These are phyloP conservation scores for Nemoura dubitans DNA, from an alignment of 2,888 invertebrate genomes.

Conservation along the genomic window DNA sequence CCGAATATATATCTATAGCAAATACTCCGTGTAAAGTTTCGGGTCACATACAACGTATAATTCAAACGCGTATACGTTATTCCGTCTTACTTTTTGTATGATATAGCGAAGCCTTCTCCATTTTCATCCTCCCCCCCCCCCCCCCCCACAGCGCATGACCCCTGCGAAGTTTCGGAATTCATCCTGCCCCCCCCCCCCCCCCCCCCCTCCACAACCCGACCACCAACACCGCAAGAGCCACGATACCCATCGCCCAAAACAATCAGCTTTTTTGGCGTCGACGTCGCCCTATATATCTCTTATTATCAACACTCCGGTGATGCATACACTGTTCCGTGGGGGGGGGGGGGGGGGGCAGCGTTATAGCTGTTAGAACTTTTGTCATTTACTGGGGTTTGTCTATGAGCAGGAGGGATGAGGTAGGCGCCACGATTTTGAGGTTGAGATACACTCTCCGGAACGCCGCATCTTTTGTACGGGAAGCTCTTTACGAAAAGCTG, in stretches of 20 bases:
- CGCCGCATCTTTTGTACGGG: too few relatives aligned
- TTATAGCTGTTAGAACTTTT: neutral
- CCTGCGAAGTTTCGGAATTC: neutral
- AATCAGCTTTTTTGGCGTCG: neutral
- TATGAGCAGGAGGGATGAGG: neutral
- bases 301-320: neutral
- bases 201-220: neutral
- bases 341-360: too few relatives aligned
- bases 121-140: neutral
- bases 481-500: too few relatives aligned
- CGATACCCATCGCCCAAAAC: neutral
- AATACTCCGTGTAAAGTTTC: too few relatives aligned
- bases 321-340: neutral
- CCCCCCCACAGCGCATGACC: neutral
- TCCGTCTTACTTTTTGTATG: neutral
- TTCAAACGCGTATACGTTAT: neutral
- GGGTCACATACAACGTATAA: neutral
- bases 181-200: neutral
- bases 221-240: neutral
- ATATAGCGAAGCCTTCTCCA: neutral
- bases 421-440: neutral
- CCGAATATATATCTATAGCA: too few relatives aligned
- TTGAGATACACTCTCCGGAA: neutral
- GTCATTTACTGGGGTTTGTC: neutral
- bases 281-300: neutral